Percentiles rank a stretch among this genome's conserved stretches.
phyloP scores from a whole-genome alignment of 2,797 vertebrate genomes.

The Allobates femoralis region DNA sequence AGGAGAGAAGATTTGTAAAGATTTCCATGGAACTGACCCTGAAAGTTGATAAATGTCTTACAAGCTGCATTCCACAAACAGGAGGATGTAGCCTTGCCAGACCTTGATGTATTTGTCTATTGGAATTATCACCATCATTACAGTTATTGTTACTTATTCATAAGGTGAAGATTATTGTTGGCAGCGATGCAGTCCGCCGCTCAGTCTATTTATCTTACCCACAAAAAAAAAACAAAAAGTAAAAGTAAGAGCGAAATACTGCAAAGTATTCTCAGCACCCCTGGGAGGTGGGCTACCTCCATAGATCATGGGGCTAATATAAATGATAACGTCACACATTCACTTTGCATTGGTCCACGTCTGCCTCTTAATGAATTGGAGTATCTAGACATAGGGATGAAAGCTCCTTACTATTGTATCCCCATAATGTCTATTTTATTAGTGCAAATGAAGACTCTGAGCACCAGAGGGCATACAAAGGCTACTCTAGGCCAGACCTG shows the following conservation, averaged over 20 bases:
- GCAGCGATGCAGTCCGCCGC: not conserved
- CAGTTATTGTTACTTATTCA: slow-evolving; percentile 34
- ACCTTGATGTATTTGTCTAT: slow-evolving; percentile 13
- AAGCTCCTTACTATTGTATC: not conserved
- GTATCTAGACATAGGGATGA: not conserved
- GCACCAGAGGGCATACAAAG: slow-evolving; percentile 54
- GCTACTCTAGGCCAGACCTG: slow-evolving; percentile 35
- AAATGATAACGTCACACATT: not conserved
- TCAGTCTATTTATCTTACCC: slow-evolving; percentile 11
- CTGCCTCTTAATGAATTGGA: not conserved
- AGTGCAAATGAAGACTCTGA: slow-evolving; percentile 39
- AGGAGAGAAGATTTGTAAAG: not conserved
- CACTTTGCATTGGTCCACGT: not conserved
- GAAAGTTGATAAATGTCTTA: not conserved
- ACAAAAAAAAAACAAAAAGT: not conserved
- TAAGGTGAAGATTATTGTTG: slow-evolving; percentile 21
- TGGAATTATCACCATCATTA: slow-evolving; percentile 24
- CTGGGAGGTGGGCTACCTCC: not conserved
- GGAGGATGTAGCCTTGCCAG: not conserved
- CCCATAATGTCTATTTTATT: slow-evolving; percentile 26
- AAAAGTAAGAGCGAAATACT: not conserved
- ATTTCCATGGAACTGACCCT: not conserved
- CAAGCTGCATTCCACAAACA: slow-evolving; percentile 7
- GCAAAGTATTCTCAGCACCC: not conserved
- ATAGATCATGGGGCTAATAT: not conserved